Percentiles rank a stretch among this genome's conserved stretches.
Conservation (phyloP, 2,888 invertebrate species). For the Chloromyia formosa region DNA sequence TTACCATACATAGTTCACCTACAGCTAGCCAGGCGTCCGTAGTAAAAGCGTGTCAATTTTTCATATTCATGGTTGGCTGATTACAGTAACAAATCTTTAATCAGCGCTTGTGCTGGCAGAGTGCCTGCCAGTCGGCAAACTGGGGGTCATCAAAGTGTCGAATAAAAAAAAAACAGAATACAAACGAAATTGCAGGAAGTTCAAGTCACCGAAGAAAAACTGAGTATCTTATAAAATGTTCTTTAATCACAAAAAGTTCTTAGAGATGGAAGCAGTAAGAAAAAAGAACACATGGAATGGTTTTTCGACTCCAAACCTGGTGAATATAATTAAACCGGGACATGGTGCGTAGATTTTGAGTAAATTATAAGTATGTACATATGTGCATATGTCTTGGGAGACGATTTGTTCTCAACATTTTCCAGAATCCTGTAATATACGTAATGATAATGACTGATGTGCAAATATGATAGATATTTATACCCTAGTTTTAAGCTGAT, state of each 20-base stretch:
- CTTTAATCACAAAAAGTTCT: background rate
- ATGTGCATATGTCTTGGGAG: too few species aligned
- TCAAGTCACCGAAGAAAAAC: conserved; percentile 26
- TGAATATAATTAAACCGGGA: too few species aligned
- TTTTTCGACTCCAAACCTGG: too few species aligned
- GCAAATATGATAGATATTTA: too few species aligned
- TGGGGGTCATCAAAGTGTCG: conserved; percentile 18
- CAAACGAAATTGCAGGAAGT: conserved; percentile 42
- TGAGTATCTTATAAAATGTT: conserved; percentile 26
- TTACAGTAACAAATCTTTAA: conserved; percentile 33
- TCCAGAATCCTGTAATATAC: too few species aligned
- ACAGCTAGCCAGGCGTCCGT: background rate
- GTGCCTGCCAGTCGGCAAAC: conserved; percentile 11
- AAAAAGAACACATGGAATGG: background rate
- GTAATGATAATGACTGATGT: too few species aligned
- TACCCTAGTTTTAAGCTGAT: too few species aligned
- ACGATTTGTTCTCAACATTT: too few species aligned
- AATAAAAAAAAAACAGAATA: background rate
- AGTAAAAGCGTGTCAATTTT: conserved; percentile 29
- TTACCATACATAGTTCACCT: background rate
- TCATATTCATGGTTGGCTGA: conserved; percentile 36
- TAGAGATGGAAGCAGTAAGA: background rate
- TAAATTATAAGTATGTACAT: too few species aligned
- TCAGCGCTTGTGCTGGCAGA: background rate
- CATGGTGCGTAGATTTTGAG: too few species aligned